These are phyloP conservation scores for Hemicrepidius hirtus DNA, from an alignment of 2,888 invertebrate genomes.

Conservation along the genomic window DNA sequence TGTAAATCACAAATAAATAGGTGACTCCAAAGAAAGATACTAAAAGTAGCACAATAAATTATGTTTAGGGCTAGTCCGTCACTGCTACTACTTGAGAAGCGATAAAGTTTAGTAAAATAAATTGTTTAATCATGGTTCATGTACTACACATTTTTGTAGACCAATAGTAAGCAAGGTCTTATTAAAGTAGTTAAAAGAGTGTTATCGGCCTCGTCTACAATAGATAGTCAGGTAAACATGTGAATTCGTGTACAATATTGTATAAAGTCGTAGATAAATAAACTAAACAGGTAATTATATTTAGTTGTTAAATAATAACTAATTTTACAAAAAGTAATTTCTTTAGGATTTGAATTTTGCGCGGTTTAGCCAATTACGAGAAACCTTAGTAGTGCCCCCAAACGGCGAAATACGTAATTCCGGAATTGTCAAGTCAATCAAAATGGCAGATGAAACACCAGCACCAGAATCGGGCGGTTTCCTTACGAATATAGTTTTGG, in stretches of 20 bases:
- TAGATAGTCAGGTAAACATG: not conserved
- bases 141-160: not conserved
- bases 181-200: constrained; percentile 9
- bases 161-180: constrained; percentile 14
- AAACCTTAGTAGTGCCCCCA: constrained; percentile 4
- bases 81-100: not conserved
- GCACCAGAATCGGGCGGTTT: constrained; percentile 65
- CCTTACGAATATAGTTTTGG: constrained; percentile 72
- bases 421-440: constrained; percentile 53
- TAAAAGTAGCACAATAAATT: no score
- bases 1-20: no score
- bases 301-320: not conserved
- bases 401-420: not conserved
- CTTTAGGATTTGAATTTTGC: not conserved
- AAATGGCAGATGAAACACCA: constrained; percentile 67
- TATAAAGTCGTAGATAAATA: not conserved
- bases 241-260: not conserved
- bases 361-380: not conserved
- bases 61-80: not conserved
- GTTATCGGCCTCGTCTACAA: constrained; percentile 9
- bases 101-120: constrained; percentile 1
- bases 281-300: not conserved
- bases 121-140: constrained; percentile 8
- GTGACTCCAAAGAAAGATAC: no score
- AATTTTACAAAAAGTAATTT: not conserved